Percentiles rank a stretch among this genome's conserved stretches.
Evolutionary conservation across 2,113 vertebrate species (phyloP).

Genomic region (Myanophis thanlyinensis): DNA sequence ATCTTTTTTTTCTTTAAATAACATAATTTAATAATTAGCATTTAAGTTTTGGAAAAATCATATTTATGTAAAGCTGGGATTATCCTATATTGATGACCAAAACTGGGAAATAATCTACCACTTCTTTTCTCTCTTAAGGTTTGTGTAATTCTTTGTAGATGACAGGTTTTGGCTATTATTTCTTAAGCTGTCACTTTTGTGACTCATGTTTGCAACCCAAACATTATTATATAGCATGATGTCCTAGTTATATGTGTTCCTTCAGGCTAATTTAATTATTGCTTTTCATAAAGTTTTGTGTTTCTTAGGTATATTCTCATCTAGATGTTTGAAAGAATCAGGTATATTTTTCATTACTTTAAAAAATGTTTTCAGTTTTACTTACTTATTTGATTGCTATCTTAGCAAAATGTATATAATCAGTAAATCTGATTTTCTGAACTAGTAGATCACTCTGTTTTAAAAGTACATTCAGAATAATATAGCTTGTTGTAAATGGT

Average conservation of each 20-base stretch:
- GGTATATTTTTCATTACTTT: neutral
- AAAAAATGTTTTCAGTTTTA: neutral
- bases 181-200: conserved; percentile 21
- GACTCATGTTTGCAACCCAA: conserved; percentile 24
- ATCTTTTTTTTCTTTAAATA: conserved; percentile 39
- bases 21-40: neutral
- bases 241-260: neutral
- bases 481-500: neutral
- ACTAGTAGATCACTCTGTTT: neutral
- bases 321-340: neutral
- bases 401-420: neutral
- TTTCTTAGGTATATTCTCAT: conserved; percentile 26
- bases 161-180: conserved; percentile 22
- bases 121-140: neutral
- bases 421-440: neutral
- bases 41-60: neutral
- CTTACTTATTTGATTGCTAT: neutral
- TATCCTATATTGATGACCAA: conserved; percentile 1
- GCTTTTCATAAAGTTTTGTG: conserved; percentile 13
- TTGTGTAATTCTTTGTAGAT: conserved; percentile 6
- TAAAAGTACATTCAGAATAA: neutral
- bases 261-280: conserved; percentile 22
- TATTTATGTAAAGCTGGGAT: neutral
- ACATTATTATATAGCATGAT: conserved; percentile 24
- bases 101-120: conserved; percentile 22